Evolutionary conservation across 2,888 invertebrate genomes (phyloP).

Genomic region (Lamellibrachia columna): DNA sequence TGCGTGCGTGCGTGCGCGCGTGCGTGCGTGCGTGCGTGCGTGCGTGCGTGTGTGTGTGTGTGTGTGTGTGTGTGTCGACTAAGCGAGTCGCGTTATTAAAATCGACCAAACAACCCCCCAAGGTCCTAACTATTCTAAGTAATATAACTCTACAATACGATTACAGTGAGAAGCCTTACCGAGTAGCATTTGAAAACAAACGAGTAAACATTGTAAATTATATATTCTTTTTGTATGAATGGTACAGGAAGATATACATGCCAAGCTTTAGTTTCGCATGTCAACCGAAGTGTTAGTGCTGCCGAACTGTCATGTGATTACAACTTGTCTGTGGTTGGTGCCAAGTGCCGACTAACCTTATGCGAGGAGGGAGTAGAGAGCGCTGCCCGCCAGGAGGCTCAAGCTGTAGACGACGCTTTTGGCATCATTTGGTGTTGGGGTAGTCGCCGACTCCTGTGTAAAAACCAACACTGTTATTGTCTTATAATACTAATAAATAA

Average conservation of each 20-base stretch:
- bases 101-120: too few species aligned
- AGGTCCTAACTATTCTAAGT: too few species aligned
- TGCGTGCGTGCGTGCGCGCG: too few species aligned
- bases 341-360: not conserved
- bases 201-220: too few species aligned
- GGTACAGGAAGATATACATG: not conserved
- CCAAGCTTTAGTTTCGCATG: not conserved
- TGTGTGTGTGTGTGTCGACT: too few species aligned
- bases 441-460: not conserved
- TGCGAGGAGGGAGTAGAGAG: not conserved
- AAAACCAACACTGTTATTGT: not conserved
- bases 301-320: not conserved
- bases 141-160: too few species aligned
- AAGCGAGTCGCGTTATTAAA: too few species aligned
- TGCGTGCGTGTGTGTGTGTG: too few species aligned
- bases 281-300: not conserved
- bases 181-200: too few species aligned
- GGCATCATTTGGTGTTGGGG: not conserved
- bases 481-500: not conserved
- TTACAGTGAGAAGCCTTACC: too few species aligned
- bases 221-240: too few species aligned
- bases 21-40: too few species aligned
- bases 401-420: not conserved
- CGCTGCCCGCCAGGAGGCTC: not conserved
- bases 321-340: not conserved